Evolutionary conservation across 2,113 vertebrate genomes (phyloP).

Genomic region (Neogobius melanostomus): DNA sequence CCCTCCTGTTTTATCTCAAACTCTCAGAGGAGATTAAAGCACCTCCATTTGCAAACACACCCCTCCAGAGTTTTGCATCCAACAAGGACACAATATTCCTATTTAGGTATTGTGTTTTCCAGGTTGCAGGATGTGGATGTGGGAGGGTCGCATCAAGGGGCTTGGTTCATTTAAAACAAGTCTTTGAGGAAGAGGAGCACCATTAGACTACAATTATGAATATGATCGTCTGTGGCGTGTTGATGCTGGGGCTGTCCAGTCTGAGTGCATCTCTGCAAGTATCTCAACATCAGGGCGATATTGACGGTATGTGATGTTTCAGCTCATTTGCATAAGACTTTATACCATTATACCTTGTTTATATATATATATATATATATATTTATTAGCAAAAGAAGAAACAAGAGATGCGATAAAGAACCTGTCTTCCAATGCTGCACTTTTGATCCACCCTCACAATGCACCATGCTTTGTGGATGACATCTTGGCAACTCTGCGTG

Average conservation of each 20-base stretch:
- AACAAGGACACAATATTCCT: conserved; percentile 64
- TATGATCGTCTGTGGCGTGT: conserved; percentile 19
- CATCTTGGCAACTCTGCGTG: conserved; percentile 46
- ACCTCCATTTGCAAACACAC: conserved; percentile 1
- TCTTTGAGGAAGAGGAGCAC: conserved; percentile 7
- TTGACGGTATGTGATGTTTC: not conserved
- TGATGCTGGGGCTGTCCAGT: conserved; percentile 41
- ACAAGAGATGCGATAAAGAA: not conserved
- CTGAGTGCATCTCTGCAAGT: conserved; percentile 19
- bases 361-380: not conserved
- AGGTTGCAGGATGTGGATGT: conserved; percentile 29
- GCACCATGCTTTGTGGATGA: conserved; percentile 48
- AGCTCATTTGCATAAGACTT: not conserved
- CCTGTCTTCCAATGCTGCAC: not conserved
- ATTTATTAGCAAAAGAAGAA: not conserved
- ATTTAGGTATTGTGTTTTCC: conserved; percentile 40
- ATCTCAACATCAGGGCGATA: conserved; percentile 12
- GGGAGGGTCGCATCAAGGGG: conserved; percentile 42
- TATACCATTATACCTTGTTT: not conserved
- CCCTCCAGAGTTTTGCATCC: conserved; percentile 9
- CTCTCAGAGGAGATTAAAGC: not conserved
- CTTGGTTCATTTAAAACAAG: conserved; percentile 43
- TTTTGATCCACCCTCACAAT: not conserved
- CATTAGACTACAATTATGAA: conserved; percentile 26
- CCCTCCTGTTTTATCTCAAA: not conserved